Evolutionary conservation across 2,888 invertebrate species (phyloP), one percentile per base, ranked within the genome.

Genomic region (Drosophila subquinaria): DNA sequence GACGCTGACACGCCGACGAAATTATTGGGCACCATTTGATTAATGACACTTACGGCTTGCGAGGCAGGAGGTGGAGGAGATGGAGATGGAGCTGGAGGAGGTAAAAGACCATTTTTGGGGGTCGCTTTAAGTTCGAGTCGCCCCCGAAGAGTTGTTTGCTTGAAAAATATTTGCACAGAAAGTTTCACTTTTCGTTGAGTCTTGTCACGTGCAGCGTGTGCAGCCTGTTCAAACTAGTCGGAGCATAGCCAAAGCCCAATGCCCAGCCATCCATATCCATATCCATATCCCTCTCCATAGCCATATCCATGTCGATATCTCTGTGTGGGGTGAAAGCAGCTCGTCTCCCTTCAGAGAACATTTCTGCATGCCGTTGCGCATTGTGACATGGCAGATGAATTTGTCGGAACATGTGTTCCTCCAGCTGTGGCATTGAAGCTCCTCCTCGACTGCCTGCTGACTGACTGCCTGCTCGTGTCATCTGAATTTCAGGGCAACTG

Each of bases 381-480:
- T 82, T 90, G 85, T 87, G 87, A 88, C 87, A 88, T 79, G 89
- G 75, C 71, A 89, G 86, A 90, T 90, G 88, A 89, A 90, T 89
- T 88, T 83, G 83, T 89, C 63, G 74, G 65, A 82, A 88, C 88
- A 88, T 88, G 89, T 87, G 90, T 87, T 88, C 69, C 73, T 70
- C 68, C 86, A 69, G 86, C 88, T 89, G 86, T 60, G 76, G 40
- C 63, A 50, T 30, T 11, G 55, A 47, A 48, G 56, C 72, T 45
- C 47, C 55, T 51, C 9, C 33, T 33, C 33, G 33, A 40, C 40
- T 51, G 50, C 11, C 50, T 48, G 27, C 57, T 42, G 59, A 20
- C 50, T 48, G 42, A 30, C 17, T 43, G n/a, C 66, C 59, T 53
- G 45, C 36, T 59, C 15, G 69, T 63, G 68, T 51, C 77, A 62